Conservation (phyloP, 2,888 invertebrate species). For the Camponotus fellah region DNA sequence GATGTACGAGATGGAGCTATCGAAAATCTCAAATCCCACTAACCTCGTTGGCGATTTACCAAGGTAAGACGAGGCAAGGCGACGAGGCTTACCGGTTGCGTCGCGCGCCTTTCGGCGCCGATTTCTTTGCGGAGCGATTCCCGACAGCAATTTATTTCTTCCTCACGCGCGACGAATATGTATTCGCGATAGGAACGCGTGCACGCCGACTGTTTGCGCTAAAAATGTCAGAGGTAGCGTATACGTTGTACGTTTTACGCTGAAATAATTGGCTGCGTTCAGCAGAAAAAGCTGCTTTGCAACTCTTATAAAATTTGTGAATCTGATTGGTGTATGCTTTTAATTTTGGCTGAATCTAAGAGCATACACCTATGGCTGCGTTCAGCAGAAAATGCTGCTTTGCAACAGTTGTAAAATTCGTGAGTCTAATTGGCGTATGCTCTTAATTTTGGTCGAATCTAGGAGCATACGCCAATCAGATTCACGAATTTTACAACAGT, state of each 20-base stretch:
- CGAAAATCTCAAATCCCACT: conserved; percentile 84
- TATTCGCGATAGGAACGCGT: conserved; percentile 67
- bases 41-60: conserved; percentile 82
- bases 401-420: too few relatives aligned
- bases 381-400: too few relatives aligned
- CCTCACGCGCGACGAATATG: conserved; percentile 76
- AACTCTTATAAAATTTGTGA: too few relatives aligned
- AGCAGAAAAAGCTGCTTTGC: too few relatives aligned
- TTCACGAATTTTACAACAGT: too few relatives aligned
- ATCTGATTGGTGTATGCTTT: too few relatives aligned
- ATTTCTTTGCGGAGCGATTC: conserved; percentile 73
- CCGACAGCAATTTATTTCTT: conserved; percentile 78
- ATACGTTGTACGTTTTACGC: background rate
- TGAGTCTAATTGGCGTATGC: too few relatives aligned
- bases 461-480: too few relatives aligned
- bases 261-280: too few relatives aligned
- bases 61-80: conserved; percentile 58
- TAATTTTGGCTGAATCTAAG: too few relatives aligned
- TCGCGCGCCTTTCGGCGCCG: conserved; percentile 69
- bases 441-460: too few relatives aligned
- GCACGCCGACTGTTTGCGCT: conserved; percentile 53
- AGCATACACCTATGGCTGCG: too few relatives aligned
- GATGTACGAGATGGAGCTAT: conserved; percentile 76
- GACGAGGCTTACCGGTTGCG: background rate
- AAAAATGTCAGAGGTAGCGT: conserved; percentile 42